Base-by-base conservation (phyloP, 2,797 vertebrate genomes). In the Sebastes vulpes region DNA sequence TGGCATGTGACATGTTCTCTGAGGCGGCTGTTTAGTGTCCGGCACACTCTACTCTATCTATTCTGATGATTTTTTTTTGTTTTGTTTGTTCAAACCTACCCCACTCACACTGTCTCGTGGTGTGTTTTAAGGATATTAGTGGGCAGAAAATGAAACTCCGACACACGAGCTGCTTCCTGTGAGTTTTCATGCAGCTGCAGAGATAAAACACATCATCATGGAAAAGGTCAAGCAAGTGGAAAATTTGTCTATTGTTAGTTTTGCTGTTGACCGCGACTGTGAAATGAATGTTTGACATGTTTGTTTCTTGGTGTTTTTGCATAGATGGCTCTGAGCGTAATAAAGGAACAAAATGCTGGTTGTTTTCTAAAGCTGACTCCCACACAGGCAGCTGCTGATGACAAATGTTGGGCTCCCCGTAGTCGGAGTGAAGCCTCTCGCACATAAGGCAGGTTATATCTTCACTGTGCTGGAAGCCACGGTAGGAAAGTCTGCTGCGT, bases 401-500 rank as follows among this genome's bases (percentile, higher is more conserved):
- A 79, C 74, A 86, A 91, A 86, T 56, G 77, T 58, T 72, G 54
- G 71, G 50, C 75, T 85, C 80, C 69, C 81, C 70, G 67, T 32
- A 77, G 83, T 83, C 66, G 52, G 32, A 70, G 60, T 0, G 26
- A 80, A 77, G 76, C 58, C 70, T 79, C 6, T 79, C 6, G 9
- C 78, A 76, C 42, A 84, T 35, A 89, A 76, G 81, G 73, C 79
- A 88, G 75, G 70, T 89, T 89, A 61, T 28, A 89, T 79, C 75
- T 77, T 63, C 57, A 35, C 85, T 66, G 83, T 26, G 75, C 68
- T 93, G 89, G 87, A 89, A 70, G 31, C 74, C 38, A 9, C 29
- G 1, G 57, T 87, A 84, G 94, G 92, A 95, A 95, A 95, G 80
- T 94, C 76, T 87, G 85, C 82, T 84, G 77, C 69, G 4, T 89